A percentile compares a stretch with the other conserved stretches of the same genome.
These are phyloP conservation scores for Lepus townsendii DNA, from an alignment of 2,797 vertebrate genomes.

Conservation along the genomic window DNA sequence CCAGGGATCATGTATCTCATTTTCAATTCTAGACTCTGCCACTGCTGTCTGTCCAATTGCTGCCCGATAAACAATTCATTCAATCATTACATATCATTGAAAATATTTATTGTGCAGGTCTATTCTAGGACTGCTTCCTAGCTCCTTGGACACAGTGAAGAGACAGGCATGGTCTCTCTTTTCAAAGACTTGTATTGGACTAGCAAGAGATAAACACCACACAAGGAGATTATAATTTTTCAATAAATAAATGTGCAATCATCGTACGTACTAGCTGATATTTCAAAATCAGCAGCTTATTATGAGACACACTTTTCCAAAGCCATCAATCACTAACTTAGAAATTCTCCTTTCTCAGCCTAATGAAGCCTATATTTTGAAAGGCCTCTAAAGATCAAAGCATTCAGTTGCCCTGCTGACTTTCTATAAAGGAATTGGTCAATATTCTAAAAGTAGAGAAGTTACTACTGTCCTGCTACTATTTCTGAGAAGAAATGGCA, in stretches of 20 bases:
- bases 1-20: background rate
- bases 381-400: background rate
- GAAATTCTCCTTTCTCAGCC: background rate
- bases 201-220: background rate
- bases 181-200: background rate
- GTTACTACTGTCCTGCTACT: too few species aligned
- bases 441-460: background rate
- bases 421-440: background rate
- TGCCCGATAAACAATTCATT: background rate
- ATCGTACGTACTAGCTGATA: background rate
- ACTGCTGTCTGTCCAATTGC: too few species aligned
- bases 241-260: background rate
- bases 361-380: background rate
- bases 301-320: background rate
- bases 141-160: background rate
- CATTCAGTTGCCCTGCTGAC: background rate
- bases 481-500: background rate
- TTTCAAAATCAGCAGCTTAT: conserved; percentile 19
- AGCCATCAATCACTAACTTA: background rate
- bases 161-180: background rate
- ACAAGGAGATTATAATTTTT: background rate
- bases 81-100: background rate
- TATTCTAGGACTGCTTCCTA: background rate
- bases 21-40: background rate
- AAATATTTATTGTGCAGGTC: background rate